Conservation (phyloP, 2,797 vertebrate species). For the Danio aesculapii region DNA sequence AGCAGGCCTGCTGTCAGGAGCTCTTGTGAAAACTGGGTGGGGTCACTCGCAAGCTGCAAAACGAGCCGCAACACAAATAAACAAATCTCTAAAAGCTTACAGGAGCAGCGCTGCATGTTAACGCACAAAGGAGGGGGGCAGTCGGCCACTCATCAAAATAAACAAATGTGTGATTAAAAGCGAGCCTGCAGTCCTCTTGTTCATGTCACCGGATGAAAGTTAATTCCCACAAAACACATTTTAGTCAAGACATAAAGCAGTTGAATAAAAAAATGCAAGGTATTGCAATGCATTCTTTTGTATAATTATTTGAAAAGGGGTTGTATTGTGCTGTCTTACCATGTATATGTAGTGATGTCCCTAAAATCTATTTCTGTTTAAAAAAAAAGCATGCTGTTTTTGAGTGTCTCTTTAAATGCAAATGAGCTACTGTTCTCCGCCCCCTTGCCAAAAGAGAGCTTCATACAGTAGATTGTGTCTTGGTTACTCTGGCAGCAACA, state of each 20-base stretch:
- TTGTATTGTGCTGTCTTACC: too few relatives aligned
- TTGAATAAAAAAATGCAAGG: neutral
- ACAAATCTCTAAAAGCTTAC: slow-evolving; percentile 84
- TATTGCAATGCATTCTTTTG: neutral
- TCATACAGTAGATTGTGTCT: too few relatives aligned
- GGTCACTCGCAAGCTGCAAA: slow-evolving; percentile 86
- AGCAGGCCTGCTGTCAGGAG: slow-evolving; percentile 85
- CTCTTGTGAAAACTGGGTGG: slow-evolving; percentile 85
- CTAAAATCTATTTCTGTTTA: too few relatives aligned
- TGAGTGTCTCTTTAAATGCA: too few relatives aligned
- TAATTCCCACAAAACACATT: neutral
- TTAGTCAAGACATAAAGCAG: neutral
- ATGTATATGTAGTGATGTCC: too few relatives aligned
- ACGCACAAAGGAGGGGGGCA: slow-evolving; percentile 59
- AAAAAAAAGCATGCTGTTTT: too few relatives aligned
- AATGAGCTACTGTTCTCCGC: too few relatives aligned
- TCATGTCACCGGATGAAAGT: slow-evolving; percentile 35
- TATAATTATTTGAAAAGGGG: too few relatives aligned
- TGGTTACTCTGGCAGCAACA: too few relatives aligned
- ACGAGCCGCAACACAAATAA: slow-evolving; percentile 85
- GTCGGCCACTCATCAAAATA: slow-evolving; percentile 38
- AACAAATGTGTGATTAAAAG: slow-evolving; percentile 47
- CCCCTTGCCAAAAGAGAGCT: too few relatives aligned
- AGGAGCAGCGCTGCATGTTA: slow-evolving; percentile 79
- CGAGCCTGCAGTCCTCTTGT: slow-evolving; percentile 3